phyloP scores from a whole-genome alignment of 2,113 vertebrate genomes.

The Pelobates fuscus region DNA sequence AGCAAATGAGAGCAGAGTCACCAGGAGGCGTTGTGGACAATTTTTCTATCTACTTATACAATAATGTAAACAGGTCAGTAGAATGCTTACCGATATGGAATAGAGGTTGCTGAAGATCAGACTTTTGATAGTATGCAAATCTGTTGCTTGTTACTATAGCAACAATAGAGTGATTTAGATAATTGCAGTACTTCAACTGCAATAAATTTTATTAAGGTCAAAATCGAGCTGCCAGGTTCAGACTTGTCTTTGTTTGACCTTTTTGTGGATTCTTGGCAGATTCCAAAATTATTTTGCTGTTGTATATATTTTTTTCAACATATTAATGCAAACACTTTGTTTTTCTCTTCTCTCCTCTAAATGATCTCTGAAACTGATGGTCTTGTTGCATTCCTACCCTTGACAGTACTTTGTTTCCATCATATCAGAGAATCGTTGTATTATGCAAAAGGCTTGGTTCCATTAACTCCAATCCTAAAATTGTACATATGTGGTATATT shows the following conservation, averaged over 20 bases:
- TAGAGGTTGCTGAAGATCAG: conserved; percentile 15
- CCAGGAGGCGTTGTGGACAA: no score
- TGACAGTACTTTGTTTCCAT: conserved; percentile 11
- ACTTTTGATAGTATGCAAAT: conserved; percentile 27
- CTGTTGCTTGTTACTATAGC: conserved; percentile 31
- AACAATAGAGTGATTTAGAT: conserved; percentile 31
- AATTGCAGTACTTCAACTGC: conserved; percentile 22
- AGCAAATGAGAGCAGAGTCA: no score
- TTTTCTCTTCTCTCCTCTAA: neutral
- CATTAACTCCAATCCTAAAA: no score
- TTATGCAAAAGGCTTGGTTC: neutral
- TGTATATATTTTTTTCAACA: neutral
- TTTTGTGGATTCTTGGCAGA: neutral
- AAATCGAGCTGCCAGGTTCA: conserved; percentile 8
- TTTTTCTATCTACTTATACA: no score
- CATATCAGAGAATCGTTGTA: neutral
- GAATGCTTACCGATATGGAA: no score
- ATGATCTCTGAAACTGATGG: neutral
- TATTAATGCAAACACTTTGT: neutral
- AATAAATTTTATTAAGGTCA: conserved; percentile 19
- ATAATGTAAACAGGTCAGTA: no score
- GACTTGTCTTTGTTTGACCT: conserved; percentile 12
- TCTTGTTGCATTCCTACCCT: conserved; percentile 9
- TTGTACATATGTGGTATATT: no score
- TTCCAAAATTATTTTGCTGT: neutral